Base-by-base conservation (phyloP, 1,140 invertebrate genomes). In the Drosophila paulistorum region DNA sequence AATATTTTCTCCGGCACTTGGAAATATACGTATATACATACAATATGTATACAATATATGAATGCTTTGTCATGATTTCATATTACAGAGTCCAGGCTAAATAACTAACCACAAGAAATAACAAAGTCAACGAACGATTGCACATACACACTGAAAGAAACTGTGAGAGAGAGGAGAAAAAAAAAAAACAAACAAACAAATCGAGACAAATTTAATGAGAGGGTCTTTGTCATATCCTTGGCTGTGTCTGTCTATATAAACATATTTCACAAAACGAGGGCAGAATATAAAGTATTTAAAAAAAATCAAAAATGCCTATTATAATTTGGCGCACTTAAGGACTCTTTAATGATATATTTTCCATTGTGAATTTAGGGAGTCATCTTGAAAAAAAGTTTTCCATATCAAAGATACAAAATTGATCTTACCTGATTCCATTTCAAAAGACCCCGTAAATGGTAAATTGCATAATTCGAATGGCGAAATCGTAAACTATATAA, bases 21-120 rank as follows among this genome's bases (percentile, higher is more conserved):
- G 71, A 74, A 89, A 48, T 20, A 20, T 48, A 48, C 4, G 9
- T 10, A 20, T 2, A 7, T 45, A n/a, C n/a, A n/a, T n/a, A n/a
- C n/a, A n/a, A n/a, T n/a, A 45, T 74, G 68, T 55, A 30, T 65
- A 59, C 66, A 51, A 76, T 76, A 76, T 78, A 69, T 86, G 79
- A 82, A 79, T 77, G 73, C 73, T 77, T 79, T 84, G 79, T 82
- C 69, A 45, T 80, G 77, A 87, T 87, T 87, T 81, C 77, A 75
- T 83, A 74, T 72, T 81, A 74, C 69, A 74, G 74, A 78, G 51
- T 54, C 62, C 72, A 59, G 62, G 62, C 71, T 67, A 77, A 89
- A 84, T 80, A 79, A 84, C 83, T 83, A 87, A 70, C 83, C 83
- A 71, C 69, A 67, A 61, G 61, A 57, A 77, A 68, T 74, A 70